Base-by-base conservation (phyloP, 1,140 invertebrate species). In the Nilaparvata lugens region DNA sequence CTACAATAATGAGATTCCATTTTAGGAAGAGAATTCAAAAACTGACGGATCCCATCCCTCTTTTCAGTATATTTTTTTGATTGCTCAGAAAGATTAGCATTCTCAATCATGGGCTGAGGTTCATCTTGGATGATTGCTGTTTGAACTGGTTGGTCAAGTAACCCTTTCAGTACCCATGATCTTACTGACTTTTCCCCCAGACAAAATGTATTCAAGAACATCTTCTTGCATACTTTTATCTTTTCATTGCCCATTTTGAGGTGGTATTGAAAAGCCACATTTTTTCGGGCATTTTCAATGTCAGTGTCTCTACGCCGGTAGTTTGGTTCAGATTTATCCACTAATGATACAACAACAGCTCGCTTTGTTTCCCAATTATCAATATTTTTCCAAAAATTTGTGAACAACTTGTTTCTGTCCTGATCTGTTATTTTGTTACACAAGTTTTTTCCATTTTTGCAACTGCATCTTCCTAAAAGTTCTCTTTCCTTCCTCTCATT, bases 191-290 rank as follows among this genome's bases (percentile, higher is more conserved):
- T 60, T 60, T 54, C 58, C 21, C 58, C 58, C 11, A 60, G 28
- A 53, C 28, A 60, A 51, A 60, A 60, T 25, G 58, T 56, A 31
- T 60, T 60, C 19, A 60, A 53, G 43, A 60, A 60, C 58, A 60
- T 60, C 7, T 53, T 60, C 35, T 60, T 60, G 53, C 58, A 60
- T 14, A 60, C 58, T 31, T 51, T 60, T 19, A 42, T 14, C 53
- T 35, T 60, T 16, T 54, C 48, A 54, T 60, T 25, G 7, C 48
- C 58, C 25, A 43, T 45, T 19, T 60, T 60, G 14, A 60, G 58
- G 23, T 60, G 31, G 31, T 60, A 60, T 35, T 60, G 52, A 35
- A 60, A 60, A 38, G 48, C 52, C 7, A 54, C 38, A 60, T 60
- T 60, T 43, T 60, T 60, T 19, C 23, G 48, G 48, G 43, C 19